phyloP scores from a whole-genome alignment of 2,888 invertebrate genomes.

The Pristionchus arcanus region DNA sequence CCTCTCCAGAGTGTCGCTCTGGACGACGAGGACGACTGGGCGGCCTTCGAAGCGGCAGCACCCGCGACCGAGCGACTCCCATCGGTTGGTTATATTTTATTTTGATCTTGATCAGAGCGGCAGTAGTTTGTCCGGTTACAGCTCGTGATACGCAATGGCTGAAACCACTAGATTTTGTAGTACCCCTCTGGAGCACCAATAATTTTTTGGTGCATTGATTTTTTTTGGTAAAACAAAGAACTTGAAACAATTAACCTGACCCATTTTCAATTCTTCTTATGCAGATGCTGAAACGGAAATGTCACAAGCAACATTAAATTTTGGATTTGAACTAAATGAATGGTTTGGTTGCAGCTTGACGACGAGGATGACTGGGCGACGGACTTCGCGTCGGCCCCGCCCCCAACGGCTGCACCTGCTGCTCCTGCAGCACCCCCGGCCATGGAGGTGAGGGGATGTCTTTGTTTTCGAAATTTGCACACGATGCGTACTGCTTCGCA shows the following conservation, averaged over 20 bases:
- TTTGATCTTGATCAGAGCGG: neutral
- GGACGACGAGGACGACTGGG: slow-evolving; percentile 44
- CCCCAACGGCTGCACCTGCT: slow-evolving; percentile 8
- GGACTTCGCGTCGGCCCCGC: slow-evolving; percentile 47
- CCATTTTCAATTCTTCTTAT: neutral
- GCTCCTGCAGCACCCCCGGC: neutral
- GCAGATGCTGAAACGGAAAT: neutral
- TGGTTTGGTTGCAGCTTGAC: neutral
- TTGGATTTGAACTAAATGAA: neutral
- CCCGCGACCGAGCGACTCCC: slow-evolving; percentile 7
- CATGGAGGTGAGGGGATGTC: neutral
- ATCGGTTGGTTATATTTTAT: neutral
- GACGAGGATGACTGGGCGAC: slow-evolving; percentile 44
- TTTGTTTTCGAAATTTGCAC: neutral
- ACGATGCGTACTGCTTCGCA: neutral
- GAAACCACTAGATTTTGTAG: neutral
- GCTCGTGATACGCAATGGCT: neutral
- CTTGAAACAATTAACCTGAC: neutral
- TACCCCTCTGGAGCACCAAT: no score
- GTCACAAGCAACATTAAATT: neutral
- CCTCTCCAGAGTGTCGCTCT: neutral
- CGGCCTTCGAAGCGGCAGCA: slow-evolving; percentile 26
- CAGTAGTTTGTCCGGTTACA: no score
- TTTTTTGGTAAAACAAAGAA: no score
- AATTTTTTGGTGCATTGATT: no score